These are phyloP conservation scores for Geopemphigus sp. DNA, from an alignment of 1,140 invertebrate genomes.

Conservation along the genomic window DNA sequence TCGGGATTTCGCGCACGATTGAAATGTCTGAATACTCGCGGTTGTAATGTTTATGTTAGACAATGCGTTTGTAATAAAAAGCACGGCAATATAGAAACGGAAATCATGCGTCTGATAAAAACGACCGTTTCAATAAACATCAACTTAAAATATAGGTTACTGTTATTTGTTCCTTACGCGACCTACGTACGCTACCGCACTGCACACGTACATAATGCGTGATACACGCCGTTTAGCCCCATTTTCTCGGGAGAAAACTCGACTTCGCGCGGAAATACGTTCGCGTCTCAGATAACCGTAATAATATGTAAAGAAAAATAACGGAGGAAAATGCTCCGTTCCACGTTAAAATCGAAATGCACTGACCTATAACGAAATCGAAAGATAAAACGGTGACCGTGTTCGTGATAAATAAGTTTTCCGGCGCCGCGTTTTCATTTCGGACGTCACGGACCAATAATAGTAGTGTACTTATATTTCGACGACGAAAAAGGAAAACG, in stretches of 20 bases:
- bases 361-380: too few relatives aligned
- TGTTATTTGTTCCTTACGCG: neutral
- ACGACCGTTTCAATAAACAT: neutral
- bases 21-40: too few relatives aligned
- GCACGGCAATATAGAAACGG: too few relatives aligned
- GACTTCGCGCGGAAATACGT: neutral
- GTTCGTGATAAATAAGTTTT: too few relatives aligned
- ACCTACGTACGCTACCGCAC: conserved; percentile 15
- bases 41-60: too few relatives aligned
- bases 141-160: neutral
- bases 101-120: neutral
- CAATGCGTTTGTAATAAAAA: too few relatives aligned
- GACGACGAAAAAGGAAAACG: too few relatives aligned
- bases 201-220: neutral
- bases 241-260: neutral
- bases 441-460: too few relatives aligned
- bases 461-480: too few relatives aligned
- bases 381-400: too few relatives aligned
- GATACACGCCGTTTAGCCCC: neutral
- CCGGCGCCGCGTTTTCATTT: too few relatives aligned
- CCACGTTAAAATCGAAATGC: neutral
- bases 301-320: neutral
- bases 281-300: neutral
- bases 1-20: neutral
- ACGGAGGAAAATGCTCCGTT: neutral